Evolutionary conservation across 2,888 invertebrate species (phyloP).

Genomic region (Tupiocoris notatus): DNA sequence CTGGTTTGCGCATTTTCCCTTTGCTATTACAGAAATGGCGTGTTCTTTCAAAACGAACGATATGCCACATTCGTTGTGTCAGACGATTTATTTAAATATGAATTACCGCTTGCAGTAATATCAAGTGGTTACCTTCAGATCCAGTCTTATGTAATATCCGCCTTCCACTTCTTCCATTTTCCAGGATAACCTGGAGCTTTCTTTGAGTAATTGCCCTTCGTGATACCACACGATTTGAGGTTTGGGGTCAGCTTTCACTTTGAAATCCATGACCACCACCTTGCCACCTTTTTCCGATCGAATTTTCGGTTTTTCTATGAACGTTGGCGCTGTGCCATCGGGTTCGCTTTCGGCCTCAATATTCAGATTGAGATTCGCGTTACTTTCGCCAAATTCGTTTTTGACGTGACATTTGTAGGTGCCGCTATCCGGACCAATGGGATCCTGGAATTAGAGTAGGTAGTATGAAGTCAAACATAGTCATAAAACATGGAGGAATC

Average conservation of each 20-base stretch:
- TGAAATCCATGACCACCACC: constrained; percentile 83
- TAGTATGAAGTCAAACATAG: too few relatives aligned
- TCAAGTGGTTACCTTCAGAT: constrained; percentile 68
- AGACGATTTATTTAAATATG: too few relatives aligned
- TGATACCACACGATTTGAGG: constrained; percentile 81
- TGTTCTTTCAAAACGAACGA: too few relatives aligned
- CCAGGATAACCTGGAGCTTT: constrained; percentile 76
- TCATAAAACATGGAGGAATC: too few relatives aligned
- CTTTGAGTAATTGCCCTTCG: constrained; percentile 74
- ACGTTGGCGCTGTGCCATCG: constrained; percentile 90
- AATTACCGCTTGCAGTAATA: too few relatives aligned
- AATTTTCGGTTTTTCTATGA: constrained; percentile 86
- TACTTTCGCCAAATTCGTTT: constrained; percentile 95
- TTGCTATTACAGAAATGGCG: too few relatives aligned
- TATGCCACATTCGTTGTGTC: too few relatives aligned
- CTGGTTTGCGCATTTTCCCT: too few relatives aligned
- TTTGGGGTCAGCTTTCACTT: constrained; percentile 77
- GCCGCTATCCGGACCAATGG: constrained; percentile 77
- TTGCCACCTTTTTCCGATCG: constrained; percentile 80
- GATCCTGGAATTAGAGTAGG: constrained; percentile 63
- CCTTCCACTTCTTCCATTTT: constrained; percentile 72
- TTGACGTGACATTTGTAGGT: constrained; percentile 90
- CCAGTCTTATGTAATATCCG: constrained; percentile 81
- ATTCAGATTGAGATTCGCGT: constrained; percentile 93
- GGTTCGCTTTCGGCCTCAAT: constrained; percentile 95